Percentiles rank a stretch among this genome's conserved stretches.
phyloP scores from a whole-genome alignment of 1,140 invertebrate genomes.

The Leptinotarsa defecta region DNA sequence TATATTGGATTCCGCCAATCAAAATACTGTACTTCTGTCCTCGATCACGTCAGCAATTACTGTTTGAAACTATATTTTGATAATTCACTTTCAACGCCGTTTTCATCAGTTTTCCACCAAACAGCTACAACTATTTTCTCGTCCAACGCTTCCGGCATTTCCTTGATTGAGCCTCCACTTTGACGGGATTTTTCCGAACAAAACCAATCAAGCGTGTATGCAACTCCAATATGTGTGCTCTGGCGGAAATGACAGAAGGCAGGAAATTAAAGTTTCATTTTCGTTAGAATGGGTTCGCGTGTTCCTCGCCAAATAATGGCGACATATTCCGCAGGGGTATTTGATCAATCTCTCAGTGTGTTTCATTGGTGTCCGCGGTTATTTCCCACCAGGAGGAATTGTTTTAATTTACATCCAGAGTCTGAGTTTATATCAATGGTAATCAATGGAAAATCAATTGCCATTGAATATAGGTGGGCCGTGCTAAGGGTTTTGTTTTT shows the following conservation, averaged over 20 bases:
- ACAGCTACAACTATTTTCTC: neutral
- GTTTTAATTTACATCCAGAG: too few relatives aligned
- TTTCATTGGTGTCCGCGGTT: neutral
- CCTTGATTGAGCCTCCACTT: too few relatives aligned
- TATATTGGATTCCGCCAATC: too few relatives aligned
- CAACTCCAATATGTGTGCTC: neutral
- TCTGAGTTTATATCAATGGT: too few relatives aligned
- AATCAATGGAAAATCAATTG: too few relatives aligned
- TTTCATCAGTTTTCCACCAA: neutral
- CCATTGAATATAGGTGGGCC: too few relatives aligned
- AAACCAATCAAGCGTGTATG: neutral
- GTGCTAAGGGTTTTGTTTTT: too few relatives aligned
- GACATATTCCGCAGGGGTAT: neutral
- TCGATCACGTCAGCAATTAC: neutral
- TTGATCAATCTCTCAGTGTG: neutral
- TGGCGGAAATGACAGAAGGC: constrained; percentile 7
- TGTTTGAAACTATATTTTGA: neutral
- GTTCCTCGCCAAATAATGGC: neutral
- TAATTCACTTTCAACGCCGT: too few relatives aligned
- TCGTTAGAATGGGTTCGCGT: neutral
- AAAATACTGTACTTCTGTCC: neutral
- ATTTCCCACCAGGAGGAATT: too few relatives aligned
- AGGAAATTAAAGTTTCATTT: constrained; percentile 6
- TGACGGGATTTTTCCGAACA: neutral
- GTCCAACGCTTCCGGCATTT: neutral